These are phyloP conservation scores for Synodontis membranacea DNA, from an alignment of 2,113 vertebrate genomes.

Conservation along the genomic window DNA sequence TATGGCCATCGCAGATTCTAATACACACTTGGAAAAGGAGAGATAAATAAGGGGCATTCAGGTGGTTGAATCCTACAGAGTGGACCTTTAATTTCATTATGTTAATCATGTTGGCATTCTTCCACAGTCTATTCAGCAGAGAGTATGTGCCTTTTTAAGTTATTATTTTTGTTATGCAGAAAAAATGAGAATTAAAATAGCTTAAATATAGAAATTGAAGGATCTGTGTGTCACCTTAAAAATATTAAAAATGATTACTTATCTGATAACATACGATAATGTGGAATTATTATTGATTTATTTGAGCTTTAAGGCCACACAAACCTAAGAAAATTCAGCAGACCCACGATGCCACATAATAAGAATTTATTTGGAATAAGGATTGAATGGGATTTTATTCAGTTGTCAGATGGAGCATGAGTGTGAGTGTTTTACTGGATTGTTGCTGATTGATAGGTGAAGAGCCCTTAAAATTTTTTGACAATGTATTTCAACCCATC, in stretches of 20 bases:
- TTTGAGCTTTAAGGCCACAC: constrained; percentile 29
- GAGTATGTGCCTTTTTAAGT: constrained; percentile 40
- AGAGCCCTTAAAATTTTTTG: constrained; percentile 53
- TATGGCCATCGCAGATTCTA: too few species aligned
- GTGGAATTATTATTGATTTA: constrained; percentile 40
- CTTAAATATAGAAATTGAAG: neutral
- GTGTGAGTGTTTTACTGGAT: constrained; percentile 1
- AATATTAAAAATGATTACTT: neutral
- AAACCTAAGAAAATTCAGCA: constrained; percentile 33
- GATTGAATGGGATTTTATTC: constrained; percentile 26
- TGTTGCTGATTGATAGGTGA: constrained; percentile 40
- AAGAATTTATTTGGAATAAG: constrained; percentile 36
- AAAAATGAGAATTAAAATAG: neutral
- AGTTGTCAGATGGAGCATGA: constrained; percentile 26
- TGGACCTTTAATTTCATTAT: neutral
- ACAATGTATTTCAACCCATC: constrained; percentile 58
- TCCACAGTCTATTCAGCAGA: constrained; percentile 54
- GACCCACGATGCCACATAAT: constrained; percentile 21
- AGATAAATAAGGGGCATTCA: too few species aligned
- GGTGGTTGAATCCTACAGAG: too few species aligned
- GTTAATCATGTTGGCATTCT: constrained; percentile 24
- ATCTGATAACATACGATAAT: constrained; percentile 4
- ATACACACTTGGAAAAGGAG: too few species aligned
- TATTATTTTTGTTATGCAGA: neutral
- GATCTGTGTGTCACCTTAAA: neutral